These are phyloP conservation scores for Gymnogyps californianus DNA, from an alignment of 2,113 vertebrate genomes.

Conservation along the genomic window DNA sequence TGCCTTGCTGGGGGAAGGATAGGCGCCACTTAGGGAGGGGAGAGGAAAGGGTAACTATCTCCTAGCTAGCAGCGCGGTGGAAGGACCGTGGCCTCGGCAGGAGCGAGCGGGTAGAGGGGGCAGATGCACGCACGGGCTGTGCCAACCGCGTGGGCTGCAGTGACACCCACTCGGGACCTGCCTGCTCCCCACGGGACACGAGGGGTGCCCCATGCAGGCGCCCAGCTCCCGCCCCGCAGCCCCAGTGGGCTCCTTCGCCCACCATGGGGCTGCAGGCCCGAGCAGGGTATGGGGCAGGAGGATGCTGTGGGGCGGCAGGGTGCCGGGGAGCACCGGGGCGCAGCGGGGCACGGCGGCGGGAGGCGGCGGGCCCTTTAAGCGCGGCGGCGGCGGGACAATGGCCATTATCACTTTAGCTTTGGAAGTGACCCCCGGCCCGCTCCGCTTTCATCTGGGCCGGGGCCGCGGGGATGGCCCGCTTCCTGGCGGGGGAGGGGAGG, in stretches of 20 bases:
- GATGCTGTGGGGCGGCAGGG: neutral
- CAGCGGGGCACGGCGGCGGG: neutral
- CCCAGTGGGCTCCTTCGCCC: neutral
- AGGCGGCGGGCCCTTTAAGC: conserved; percentile 69
- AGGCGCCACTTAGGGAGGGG: neutral
- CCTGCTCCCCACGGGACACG: neutral
- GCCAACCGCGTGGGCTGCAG: neutral
- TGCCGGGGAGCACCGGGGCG: neutral
- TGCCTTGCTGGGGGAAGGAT: neutral
- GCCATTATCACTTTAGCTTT: conserved; percentile 88
- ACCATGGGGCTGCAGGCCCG: neutral
- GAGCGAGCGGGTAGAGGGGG: fast-evolving
- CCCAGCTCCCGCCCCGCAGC: neutral
- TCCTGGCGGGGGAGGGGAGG: conserved; percentile 81
- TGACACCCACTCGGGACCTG: neutral
- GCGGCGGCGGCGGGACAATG: conserved; percentile 73
- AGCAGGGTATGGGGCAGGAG: neutral
- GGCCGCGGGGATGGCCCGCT: conserved; percentile 83
- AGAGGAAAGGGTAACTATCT: neutral
- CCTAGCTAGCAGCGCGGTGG: neutral
- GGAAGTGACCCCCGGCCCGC: conserved; percentile 87
- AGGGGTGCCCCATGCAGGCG: neutral
- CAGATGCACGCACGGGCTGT: neutral
- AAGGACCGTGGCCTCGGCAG: neutral
- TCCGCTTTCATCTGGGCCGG: conserved; percentile 73